These are phyloP conservation scores for Emys orbicularis DNA, from an alignment of 2,797 vertebrate genomes.

Conservation along the genomic window DNA sequence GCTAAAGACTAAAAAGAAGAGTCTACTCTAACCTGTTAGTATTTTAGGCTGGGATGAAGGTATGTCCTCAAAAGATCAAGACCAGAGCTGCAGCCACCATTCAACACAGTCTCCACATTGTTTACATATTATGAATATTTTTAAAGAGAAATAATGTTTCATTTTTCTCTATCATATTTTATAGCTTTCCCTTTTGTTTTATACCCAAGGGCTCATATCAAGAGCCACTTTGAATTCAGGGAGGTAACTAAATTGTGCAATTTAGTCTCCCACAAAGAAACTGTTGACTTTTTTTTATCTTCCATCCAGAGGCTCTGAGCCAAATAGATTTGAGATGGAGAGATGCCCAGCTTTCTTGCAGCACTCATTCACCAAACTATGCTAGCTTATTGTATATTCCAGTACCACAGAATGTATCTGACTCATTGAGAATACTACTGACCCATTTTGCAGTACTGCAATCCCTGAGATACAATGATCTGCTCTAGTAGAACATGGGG, in stretches of 20 bases:
- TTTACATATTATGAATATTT: constrained; percentile 46
- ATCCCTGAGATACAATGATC: background rate
- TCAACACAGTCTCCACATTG: constrained; percentile 13
- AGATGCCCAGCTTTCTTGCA: constrained; percentile 61
- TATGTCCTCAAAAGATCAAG: background rate
- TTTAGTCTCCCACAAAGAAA: constrained; percentile 51
- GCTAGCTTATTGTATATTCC: constrained; percentile 47
- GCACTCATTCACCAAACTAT: constrained; percentile 34
- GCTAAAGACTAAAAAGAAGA: background rate
- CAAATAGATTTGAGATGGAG: constrained; percentile 63
- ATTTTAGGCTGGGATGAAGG: constrained; percentile 2
- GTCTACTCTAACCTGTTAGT: background rate
- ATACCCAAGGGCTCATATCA: constrained; percentile 4
- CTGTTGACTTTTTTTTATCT: constrained; percentile 12
- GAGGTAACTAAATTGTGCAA: background rate
- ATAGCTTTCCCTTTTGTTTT: constrained; percentile 53
- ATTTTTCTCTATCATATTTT: constrained; percentile 29
- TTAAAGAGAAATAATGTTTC: constrained; percentile 30
- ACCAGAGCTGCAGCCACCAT: background rate
- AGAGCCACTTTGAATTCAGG: constrained; percentile 21
- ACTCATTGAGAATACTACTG: constrained; percentile 12
- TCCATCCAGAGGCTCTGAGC: constrained; percentile 51
- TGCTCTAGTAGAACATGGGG: background rate
- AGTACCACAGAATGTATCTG: constrained; percentile 31
- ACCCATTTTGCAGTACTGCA: background rate